A percentile compares a stretch with the other conserved stretches of the same genome.
phyloP scores from a whole-genome alignment of 2,797 vertebrate species.

The Acridotheres tristis region DNA sequence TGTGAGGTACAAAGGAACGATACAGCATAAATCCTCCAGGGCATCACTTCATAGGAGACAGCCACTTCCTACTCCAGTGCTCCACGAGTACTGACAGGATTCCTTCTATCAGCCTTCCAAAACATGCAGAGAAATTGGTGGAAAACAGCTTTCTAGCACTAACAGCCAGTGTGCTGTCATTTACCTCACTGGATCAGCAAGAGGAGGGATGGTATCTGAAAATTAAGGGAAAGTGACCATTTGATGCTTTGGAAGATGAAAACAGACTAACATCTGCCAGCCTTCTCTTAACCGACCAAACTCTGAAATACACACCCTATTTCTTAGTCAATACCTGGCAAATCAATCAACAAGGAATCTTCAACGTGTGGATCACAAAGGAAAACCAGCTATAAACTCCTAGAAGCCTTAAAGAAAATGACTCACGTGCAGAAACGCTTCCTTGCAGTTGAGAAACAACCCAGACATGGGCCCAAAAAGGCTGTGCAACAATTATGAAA shows the following conservation, averaged over 20 bases:
- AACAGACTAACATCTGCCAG: neutral
- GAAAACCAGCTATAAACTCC: neutral
- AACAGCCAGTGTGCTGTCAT: neutral
- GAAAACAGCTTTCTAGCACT: neutral
- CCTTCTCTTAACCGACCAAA: neutral
- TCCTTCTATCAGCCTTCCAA: neutral
- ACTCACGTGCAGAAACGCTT: neutral
- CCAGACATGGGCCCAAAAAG: neutral
- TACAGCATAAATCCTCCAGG: neutral
- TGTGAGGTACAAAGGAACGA: conserved; percentile 38
- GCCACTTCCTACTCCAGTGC: neutral
- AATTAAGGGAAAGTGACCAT: neutral
- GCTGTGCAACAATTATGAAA: fast-evolving
- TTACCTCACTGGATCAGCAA: neutral
- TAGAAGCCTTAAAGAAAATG: neutral
- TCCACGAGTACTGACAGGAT: neutral
- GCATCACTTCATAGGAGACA: neutral
- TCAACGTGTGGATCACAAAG: neutral
- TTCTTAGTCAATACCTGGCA: neutral
- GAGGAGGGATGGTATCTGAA: neutral
- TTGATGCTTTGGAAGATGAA: neutral
- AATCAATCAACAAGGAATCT: neutral
- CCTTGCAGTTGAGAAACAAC: neutral
- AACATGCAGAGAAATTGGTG: neutral
- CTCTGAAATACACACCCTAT: neutral